Percentiles rank a stretch among this genome's conserved stretches.
These are phyloP conservation scores for Conus betulinus DNA, from an alignment of 1,140 invertebrate genomes.

Conservation along the genomic window DNA sequence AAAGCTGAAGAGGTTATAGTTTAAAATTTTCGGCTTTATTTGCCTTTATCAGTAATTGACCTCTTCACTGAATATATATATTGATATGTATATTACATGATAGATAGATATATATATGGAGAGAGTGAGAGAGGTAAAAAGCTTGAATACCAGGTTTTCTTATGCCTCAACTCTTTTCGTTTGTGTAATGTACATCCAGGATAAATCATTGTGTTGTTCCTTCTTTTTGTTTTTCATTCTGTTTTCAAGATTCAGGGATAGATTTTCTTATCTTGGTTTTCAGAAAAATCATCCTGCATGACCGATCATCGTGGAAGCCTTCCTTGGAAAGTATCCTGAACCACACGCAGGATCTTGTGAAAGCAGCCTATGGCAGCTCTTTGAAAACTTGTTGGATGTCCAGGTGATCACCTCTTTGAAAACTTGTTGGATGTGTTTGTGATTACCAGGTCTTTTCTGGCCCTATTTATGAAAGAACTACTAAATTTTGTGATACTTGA, in stretches of 20 bases:
- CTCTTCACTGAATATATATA: too few relatives aligned
- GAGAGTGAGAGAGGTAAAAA: not conserved
- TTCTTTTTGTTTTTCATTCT: not conserved
- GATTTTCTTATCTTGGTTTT: slow-evolving; percentile 31
- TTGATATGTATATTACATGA: too few relatives aligned
- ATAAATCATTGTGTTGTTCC: not conserved
- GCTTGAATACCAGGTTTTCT: not conserved
- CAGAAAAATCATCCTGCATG: slow-evolving; percentile 48
- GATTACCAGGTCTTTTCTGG: too few relatives aligned
- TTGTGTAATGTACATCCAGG: not conserved
- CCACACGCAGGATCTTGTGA: slow-evolving; percentile 47
- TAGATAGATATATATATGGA: too few relatives aligned
- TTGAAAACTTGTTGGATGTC: slow-evolving; percentile 39
- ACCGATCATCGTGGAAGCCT: slow-evolving; percentile 39
- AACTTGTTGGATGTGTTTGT: too few relatives aligned
- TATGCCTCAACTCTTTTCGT: not conserved
- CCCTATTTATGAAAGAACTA: too few relatives aligned
- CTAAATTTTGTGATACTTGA: too few relatives aligned
- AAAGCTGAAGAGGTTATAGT: too few relatives aligned
- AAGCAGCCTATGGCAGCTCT: slow-evolving; percentile 45
- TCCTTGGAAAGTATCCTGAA: slow-evolving; percentile 48
- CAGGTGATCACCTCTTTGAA: not conserved
- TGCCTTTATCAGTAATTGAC: too few relatives aligned
- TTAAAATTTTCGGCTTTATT: too few relatives aligned
- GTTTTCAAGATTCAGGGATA: not conserved